A percentile compares a stretch with the other conserved stretches of the same genome.
Conservation (phyloP, 2,888 invertebrate species). For the Agapostemon virescens region DNA sequence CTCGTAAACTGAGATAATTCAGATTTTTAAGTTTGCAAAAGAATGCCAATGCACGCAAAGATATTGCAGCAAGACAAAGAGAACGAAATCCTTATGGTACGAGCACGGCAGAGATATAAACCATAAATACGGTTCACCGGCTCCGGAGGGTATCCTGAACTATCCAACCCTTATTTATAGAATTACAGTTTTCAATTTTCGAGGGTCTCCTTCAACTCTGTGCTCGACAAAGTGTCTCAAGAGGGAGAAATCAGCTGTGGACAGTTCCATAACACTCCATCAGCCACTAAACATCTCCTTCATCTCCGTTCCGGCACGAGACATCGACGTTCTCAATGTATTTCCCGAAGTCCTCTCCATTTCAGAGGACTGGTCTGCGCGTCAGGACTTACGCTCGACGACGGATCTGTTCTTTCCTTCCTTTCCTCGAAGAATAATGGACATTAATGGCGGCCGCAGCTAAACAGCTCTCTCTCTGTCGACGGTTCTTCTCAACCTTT, state of each 20-base stretch:
- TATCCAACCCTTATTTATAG: not conserved
- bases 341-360: constrained; percentile 7
- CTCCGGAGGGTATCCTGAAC: not conserved
- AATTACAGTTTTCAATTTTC: not conserved
- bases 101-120: not conserved
- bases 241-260: not conserved
- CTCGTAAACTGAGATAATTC: not conserved
- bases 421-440: constrained; percentile 56
- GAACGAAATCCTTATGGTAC: not conserved
- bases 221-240: not conserved
- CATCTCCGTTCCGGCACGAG: not conserved
- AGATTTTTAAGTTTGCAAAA: not conserved
- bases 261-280: constrained; percentile 18
- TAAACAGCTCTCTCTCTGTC: not conserved
- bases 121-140: not conserved
- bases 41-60: too few species aligned
- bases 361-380: constrained; percentile 2
- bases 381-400: constrained; percentile 34
- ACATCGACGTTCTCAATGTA: constrained; percentile 8
- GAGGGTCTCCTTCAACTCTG: not conserved
- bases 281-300: constrained; percentile 9
- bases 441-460: constrained; percentile 49
- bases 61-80: too few species aligned
- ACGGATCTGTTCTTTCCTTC: constrained; percentile 42
- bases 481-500: constrained; percentile 55